These are phyloP conservation scores for Mizuhopecten yessoensis DNA, from an alignment of 1,140 invertebrate species.

Conservation along the genomic window DNA sequence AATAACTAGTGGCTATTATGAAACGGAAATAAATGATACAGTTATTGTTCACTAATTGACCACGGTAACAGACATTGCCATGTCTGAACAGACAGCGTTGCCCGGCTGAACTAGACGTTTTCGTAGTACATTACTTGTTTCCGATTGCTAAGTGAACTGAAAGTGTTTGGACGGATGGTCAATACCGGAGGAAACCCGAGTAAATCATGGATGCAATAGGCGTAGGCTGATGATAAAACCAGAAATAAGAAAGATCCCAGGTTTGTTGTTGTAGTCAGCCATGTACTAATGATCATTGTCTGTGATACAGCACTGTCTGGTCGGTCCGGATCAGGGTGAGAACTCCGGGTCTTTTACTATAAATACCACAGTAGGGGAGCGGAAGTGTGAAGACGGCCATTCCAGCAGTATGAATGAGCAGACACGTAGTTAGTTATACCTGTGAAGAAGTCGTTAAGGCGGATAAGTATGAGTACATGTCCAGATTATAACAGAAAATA, in stretches of 20 bases:
- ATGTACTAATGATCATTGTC: conserved; percentile 11
- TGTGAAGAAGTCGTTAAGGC: neutral
- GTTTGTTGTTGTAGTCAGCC: neutral
- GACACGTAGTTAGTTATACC: conserved; percentile 12
- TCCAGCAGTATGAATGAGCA: neutral
- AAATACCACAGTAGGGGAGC: neutral
- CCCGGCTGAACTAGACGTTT: neutral
- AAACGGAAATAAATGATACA: no score
- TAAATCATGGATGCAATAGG: neutral
- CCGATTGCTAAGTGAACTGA: neutral
- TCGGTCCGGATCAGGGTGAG: neutral
- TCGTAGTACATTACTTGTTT: neutral
- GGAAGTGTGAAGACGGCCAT: neutral
- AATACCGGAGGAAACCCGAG: neutral
- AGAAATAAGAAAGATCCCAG: conserved; percentile 2
- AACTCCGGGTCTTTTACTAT: conserved; percentile 18
- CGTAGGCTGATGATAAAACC: neutral
- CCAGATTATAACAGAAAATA: neutral
- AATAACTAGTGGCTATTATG: no score
- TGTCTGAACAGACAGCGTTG: neutral
- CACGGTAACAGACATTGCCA: neutral
- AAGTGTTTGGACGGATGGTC: neutral
- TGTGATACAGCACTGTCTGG: neutral
- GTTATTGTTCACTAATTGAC: no score
- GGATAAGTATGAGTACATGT: neutral